These are phyloP conservation scores for Caiman crocodilus DNA, from an alignment of 2,797 vertebrate genomes.

Conservation along the genomic window DNA sequence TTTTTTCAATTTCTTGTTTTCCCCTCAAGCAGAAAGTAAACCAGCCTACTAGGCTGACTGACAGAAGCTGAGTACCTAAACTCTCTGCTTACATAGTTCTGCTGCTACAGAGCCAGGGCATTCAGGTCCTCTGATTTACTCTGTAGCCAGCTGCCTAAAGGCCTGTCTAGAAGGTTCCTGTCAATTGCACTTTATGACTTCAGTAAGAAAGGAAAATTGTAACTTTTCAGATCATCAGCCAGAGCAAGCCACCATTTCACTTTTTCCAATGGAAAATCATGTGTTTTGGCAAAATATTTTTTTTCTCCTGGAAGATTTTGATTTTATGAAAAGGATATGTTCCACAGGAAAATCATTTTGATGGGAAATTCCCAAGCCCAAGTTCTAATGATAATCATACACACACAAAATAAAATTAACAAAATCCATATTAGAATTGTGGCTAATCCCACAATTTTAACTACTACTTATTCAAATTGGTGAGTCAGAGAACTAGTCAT, in stretches of 20 bases:
- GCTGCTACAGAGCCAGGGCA: fast-evolving
- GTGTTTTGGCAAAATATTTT: background rate
- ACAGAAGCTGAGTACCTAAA: no score
- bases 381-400: background rate
- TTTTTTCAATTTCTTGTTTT: background rate
- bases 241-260: background rate
- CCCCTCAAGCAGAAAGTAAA: background rate
- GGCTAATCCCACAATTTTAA: background rate
- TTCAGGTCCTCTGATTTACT: fast-evolving
- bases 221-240: background rate
- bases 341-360: no score
- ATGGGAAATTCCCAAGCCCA: background rate
- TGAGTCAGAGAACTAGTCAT: background rate
- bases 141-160: background rate
- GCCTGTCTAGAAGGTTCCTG: background rate
- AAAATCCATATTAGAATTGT: background rate
- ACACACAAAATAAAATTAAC: background rate
- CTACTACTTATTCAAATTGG: background rate
- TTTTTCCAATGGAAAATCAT: background rate
- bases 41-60: fast-evolving
- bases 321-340: no score
- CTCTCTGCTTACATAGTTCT: background rate
- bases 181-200: background rate
- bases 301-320: background rate
- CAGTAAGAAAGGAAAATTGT: background rate